phyloP scores from a whole-genome alignment of 2,888 invertebrate species.

The Perdita meconis region DNA sequence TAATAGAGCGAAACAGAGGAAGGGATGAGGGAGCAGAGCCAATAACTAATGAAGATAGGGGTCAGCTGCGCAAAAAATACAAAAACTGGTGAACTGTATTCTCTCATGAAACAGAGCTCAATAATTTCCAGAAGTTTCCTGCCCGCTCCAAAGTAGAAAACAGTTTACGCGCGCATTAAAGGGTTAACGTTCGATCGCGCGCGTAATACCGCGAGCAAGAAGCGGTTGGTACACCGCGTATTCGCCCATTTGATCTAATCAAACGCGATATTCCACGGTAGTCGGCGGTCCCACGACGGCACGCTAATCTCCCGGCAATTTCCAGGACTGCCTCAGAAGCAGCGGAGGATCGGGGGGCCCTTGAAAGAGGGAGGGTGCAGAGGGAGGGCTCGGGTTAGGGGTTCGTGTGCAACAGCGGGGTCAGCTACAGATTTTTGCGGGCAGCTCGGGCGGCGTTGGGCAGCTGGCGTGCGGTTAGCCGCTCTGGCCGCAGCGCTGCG shows the following conservation, averaged over 20 bases:
- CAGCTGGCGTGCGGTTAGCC: constrained; percentile 84
- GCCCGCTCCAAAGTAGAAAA: no score
- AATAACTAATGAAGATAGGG: no score
- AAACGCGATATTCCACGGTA: constrained; percentile 22
- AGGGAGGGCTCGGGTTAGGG: constrained; percentile 32
- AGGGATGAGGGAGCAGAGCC: no score
- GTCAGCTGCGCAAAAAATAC: no score
- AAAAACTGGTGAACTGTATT: no score
- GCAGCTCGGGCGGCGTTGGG: constrained; percentile 75
- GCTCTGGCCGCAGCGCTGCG: constrained; percentile 80
- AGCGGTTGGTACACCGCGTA: background rate
- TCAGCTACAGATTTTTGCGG: constrained; percentile 81
- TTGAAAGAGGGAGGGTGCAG: background rate
- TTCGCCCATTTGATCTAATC: constrained; percentile 16
- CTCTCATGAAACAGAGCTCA: no score
- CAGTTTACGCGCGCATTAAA: no score
- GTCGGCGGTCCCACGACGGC: constrained; percentile 12
- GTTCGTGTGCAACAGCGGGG: constrained; percentile 66
- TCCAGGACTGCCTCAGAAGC: constrained; percentile 11
- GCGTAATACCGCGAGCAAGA: background rate
- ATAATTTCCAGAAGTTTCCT: no score
- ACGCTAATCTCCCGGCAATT: constrained; percentile 30
- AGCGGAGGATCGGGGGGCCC: constrained; percentile 2
- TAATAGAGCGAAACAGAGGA: no score
- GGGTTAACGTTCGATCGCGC: no score